Evolutionary conservation across 2,888 invertebrate genomes (phyloP), one percentile per base, ranked within the genome.

Genomic region (Dendrolimus houi): DNA sequence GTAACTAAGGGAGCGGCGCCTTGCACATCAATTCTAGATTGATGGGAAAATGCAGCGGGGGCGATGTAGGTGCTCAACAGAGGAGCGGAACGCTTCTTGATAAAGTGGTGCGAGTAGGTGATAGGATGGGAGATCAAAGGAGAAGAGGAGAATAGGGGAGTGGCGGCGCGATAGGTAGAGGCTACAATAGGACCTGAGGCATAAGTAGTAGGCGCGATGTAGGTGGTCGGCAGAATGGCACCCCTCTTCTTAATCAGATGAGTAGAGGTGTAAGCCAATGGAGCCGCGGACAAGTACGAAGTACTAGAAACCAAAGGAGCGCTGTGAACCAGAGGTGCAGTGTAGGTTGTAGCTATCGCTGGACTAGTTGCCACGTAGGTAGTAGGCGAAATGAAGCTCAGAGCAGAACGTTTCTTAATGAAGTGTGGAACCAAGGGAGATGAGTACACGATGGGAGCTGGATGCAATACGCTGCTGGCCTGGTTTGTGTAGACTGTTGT

Each of bases 391-490:
- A 62, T 56, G 63, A 68, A 71, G 41, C 60, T 60, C 17, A 64
- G 62, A 14, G 75, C 58, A 52, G 76, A 77, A 6, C 78, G 73
- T 58, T 77, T 77, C 74, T 77, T 74, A 68, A 86, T 81, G 63
- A 75, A 75, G 64, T 85, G 83, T 14, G 73, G 61, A 29, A 67
- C 67, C 59, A 77, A 62, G 1, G 81, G 80, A 9, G 78, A 58
- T 47, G 75, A 70, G 69, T 82, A 83, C 58, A 74, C 52, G 53
- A 77, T 57, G n/a, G 86, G 85, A 56, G 85, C 81, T 0, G 87
- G 87, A 57, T 87, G 85, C 59, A 88, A 74, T 75, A 88, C 81
- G 65, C 85, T 87, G 79, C 81, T 86, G 76, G 81, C 83, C 72
- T 80, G 79, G 64, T 79, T 74, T 42, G 81, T 70, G 70, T 85